Conservation (phyloP, 1,140 invertebrate species). For the Drosophila jambulina region DNA sequence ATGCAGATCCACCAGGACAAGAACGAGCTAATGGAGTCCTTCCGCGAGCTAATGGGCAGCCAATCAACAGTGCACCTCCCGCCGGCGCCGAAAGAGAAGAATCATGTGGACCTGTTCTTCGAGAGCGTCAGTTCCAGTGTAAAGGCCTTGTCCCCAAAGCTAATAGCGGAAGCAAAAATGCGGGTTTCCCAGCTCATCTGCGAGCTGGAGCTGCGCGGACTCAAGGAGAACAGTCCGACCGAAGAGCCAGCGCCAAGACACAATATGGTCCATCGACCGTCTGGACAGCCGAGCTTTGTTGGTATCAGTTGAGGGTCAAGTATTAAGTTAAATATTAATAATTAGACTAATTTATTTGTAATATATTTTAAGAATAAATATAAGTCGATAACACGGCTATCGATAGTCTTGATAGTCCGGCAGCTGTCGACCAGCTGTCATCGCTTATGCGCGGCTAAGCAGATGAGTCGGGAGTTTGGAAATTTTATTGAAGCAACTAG, state of each 20-base stretch:
- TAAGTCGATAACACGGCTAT: neutral
- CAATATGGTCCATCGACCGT: neutral
- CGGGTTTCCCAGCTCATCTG: constrained; percentile 79
- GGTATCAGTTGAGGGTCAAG: constrained; percentile 33
- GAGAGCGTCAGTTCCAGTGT: constrained; percentile 83
- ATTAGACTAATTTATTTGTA: neutral
- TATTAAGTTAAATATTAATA: constrained; percentile 5
- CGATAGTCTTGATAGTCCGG: neutral
- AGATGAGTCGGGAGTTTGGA: neutral
- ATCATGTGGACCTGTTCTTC: constrained; percentile 79
- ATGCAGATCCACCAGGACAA: constrained; percentile 84
- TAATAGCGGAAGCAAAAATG: constrained; percentile 81
- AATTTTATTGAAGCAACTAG: neutral
- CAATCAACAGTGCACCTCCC: constrained; percentile 29
- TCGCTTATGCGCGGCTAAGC: constrained; percentile 10
- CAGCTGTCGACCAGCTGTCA: constrained; percentile 1
- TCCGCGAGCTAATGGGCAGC: constrained; percentile 73
- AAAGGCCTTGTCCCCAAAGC: constrained; percentile 74
- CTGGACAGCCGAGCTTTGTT: constrained; percentile 27
- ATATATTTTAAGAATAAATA: constrained; percentile 31
- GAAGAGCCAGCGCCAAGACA: constrained; percentile 1
- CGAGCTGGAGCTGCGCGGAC: constrained; percentile 73
- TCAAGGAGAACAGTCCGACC: constrained; percentile 48
- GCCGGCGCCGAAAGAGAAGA: constrained; percentile 58
- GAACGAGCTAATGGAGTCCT: constrained; percentile 78